A percentile compares a stretch with the other conserved stretches of the same genome.
Conservation (phyloP, 2,797 vertebrate species). For the Anabacerthia variegaticeps region DNA sequence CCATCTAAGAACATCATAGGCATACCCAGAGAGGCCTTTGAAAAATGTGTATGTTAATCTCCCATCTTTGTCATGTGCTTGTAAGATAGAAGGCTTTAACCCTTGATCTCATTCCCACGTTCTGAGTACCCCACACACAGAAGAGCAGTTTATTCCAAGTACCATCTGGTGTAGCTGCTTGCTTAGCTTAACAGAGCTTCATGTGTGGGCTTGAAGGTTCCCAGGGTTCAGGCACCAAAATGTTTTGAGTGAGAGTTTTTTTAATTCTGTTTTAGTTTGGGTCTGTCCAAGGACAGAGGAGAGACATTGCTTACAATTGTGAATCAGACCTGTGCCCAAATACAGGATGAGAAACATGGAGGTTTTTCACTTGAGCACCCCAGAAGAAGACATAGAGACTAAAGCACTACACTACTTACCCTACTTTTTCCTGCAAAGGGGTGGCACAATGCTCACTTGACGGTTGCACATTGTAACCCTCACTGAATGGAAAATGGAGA, state of each 20-base stretch:
- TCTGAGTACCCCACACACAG: neutral
- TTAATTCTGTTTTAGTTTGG: neutral
- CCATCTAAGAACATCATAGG: neutral
- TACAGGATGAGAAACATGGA: neutral
- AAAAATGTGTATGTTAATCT: neutral
- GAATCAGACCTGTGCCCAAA: neutral
- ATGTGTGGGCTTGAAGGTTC: neutral
- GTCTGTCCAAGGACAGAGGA: neutral
- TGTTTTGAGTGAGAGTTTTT: neutral
- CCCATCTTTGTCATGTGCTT: neutral
- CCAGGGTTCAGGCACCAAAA: neutral
- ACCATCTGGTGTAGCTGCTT: neutral
- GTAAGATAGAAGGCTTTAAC: neutral
- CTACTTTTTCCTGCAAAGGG: neutral
- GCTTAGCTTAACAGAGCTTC: neutral
- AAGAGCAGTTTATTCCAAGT: slow-evolving; percentile 1
- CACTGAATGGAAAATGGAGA: neutral
- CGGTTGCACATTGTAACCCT: neutral
- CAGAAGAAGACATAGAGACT: neutral
- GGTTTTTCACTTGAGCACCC: neutral
- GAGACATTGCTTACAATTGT: neutral
- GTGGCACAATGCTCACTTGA: neutral
- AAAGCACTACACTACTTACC: neutral
- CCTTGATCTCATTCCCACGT: neutral
- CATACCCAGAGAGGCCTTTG: accelerated